These are phyloP conservation scores for Andrena camellia DNA, from an alignment of 2,888 invertebrate species.

Conservation along the genomic window DNA sequence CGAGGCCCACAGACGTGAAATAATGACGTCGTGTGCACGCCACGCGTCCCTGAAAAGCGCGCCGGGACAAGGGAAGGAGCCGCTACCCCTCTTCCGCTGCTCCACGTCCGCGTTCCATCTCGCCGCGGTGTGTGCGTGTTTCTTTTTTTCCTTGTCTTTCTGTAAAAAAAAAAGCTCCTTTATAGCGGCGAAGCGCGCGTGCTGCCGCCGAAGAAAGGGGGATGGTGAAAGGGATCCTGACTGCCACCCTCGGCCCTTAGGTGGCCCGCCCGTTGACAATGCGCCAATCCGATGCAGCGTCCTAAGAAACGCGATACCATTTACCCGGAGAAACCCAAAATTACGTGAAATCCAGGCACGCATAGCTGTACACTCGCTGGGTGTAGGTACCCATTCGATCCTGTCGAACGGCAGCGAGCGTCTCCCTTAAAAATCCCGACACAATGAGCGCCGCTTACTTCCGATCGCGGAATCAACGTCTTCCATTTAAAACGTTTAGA, in stretches of 20 bases:
- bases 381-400: constrained; percentile 31
- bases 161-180: constrained; percentile 69
- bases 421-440: not conserved
- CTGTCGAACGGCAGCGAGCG: not conserved
- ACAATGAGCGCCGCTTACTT: constrained; percentile 4
- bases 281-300: constrained; percentile 70
- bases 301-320: constrained; percentile 81
- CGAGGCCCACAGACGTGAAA: constrained; percentile 57
- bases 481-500: too few relatives aligned
- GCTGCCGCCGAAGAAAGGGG: constrained; percentile 70
- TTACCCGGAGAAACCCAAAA: constrained; percentile 79
- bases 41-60: constrained; percentile 72
- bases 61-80: constrained; percentile 52
- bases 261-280: constrained; percentile 73
- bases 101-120: constrained; percentile 38
- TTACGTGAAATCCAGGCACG: constrained; percentile 76
- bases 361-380: constrained; percentile 26
- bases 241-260: constrained; percentile 71
- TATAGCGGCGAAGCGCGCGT: constrained; percentile 70
- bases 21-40: constrained; percentile 77
- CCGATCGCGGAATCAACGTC: not conserved
- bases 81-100: constrained; percentile 61
- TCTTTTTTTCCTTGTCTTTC: constrained; percentile 71
- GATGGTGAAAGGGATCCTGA: constrained; percentile 70
- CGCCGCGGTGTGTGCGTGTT: constrained; percentile 18